phyloP scores from a whole-genome alignment of 2,113 vertebrate species.

The Prinia subflava region DNA sequence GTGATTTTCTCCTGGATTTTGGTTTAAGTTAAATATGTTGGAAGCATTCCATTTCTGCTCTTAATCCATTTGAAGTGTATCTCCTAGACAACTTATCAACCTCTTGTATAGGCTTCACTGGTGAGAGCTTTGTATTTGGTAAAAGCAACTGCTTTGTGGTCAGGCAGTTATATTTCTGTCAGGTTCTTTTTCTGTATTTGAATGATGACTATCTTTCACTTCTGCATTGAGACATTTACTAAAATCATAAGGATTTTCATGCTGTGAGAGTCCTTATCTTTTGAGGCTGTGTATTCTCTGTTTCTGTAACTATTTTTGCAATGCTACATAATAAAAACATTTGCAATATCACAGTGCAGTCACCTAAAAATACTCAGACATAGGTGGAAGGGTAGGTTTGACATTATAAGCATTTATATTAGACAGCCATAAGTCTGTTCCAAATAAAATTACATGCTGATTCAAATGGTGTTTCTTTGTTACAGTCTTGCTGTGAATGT shows the following conservation, averaged over 20 bases:
- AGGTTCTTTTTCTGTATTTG: not conserved
- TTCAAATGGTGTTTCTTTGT: not conserved
- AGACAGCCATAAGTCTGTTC: not conserved
- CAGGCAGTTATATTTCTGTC: conserved; percentile 7
- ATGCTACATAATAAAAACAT: not conserved
- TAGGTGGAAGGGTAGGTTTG: not conserved
- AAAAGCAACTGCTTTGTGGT: conserved; percentile 21
- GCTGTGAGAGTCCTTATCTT: not conserved
- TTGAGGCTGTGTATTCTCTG: not conserved
- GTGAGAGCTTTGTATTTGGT: not conserved
- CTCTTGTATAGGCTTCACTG: not conserved
- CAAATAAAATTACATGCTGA: not conserved
- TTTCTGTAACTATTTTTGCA: not conserved
- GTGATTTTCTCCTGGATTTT: not conserved
- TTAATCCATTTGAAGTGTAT: not conserved
- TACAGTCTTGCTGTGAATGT: not conserved
- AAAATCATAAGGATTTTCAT: not conserved
- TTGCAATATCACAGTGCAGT: not conserved
- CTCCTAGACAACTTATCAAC: not conserved
- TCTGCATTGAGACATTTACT: conserved; percentile 23
- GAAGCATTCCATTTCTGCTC: not conserved
- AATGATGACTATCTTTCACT: conserved; percentile 34
- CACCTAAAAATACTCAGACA: not conserved
- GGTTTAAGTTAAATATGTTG: not conserved
- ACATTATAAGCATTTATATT: not conserved